Evolutionary conservation across 2,797 vertebrate species (phyloP).

Genomic region (Arnoldichthys spilopterus): DNA sequence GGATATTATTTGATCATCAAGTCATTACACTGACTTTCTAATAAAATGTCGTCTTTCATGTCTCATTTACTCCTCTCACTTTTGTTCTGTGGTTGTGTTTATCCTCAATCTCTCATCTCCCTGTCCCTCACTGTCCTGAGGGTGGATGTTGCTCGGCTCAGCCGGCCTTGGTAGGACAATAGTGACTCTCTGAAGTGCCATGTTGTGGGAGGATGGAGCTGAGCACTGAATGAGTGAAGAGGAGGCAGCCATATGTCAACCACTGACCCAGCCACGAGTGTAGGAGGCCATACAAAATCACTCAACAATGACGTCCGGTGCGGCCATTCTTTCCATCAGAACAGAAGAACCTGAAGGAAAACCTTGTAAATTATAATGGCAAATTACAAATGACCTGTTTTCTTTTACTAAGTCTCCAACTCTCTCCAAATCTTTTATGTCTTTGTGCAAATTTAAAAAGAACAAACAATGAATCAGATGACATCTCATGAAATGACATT

Average conservation of each 20-base stretch:
- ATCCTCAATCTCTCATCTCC: slow-evolving; percentile 34
- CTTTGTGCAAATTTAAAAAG: too few relatives aligned
- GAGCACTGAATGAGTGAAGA: slow-evolving; percentile 83
- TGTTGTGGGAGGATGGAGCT: slow-evolving; percentile 80
- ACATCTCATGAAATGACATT: too few relatives aligned
- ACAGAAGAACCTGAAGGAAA: not conserved
- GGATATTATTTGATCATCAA: not conserved
- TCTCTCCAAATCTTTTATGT: not conserved
- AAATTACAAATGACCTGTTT: not conserved
- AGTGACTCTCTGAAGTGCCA: slow-evolving; percentile 71
- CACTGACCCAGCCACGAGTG: slow-evolving; percentile 67
- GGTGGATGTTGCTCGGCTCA: slow-evolving; percentile 57
- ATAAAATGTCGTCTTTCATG: not conserved
- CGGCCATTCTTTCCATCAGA: not conserved
- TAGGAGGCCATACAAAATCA: slow-evolving; percentile 70
- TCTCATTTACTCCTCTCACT: not conserved
- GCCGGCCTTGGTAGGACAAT: slow-evolving; percentile 77
- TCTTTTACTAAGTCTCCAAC: not conserved
- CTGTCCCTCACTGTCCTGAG: slow-evolving; percentile 23
- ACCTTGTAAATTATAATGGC: not conserved
- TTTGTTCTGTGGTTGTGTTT: not conserved
- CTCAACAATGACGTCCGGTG: slow-evolving; percentile 30
- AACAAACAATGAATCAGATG: not conserved
- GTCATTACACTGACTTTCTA: not conserved
- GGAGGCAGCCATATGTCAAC: slow-evolving; percentile 78